Evolutionary conservation across 2,797 vertebrate species (phyloP), one percentile per base, ranked within the genome.

Genomic region (Babyrousa celebensis): DNA sequence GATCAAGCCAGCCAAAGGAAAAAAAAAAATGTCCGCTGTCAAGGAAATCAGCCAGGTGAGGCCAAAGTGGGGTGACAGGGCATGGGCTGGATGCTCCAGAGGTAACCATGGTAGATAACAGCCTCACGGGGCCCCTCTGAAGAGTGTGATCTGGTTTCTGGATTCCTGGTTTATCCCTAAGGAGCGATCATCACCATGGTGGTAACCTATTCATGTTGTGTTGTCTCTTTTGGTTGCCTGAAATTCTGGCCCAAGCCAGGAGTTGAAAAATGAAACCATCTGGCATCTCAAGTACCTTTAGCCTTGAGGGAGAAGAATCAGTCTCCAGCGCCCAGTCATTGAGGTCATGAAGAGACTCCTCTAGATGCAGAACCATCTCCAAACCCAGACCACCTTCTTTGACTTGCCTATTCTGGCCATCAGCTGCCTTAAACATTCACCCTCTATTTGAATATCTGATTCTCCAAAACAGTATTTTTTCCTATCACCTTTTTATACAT

Each of bases 121-220:
- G 98, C 85, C 99, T 99, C 21, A 98, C 98, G 2, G 99, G 99
- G 89, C 88, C 99, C 2, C 98, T 99, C 90, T 99, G 74, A 99
- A 99, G 99, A 99, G 99, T 10, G 98, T 99, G 94, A 99, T 99
- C 96, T 99, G 99, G 99, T 70, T 99, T 99, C 78, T 98, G 99
- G 0, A 98, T 99, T 99, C 99, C 29, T 99, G 99, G 98, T 99
- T 99, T 40, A 98, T 99, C 63, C 99, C 99, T 4, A 99, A 99
- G 98, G 99, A 54, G 16, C 5, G 3, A 63, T 29, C 29, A 52
- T 27, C 16, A 36, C 17, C 40, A 12, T 29, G 3, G 27, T 36
- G 16, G 67, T 21, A 16, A 91, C 56, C 40, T 16, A 25, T 36
- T 63, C 40, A 21, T 23, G 72, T 62, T 62, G n/a, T 91, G 29